Evolutionary conservation across 1,140 invertebrate genomes (phyloP), one percentile per base, ranked within the genome.

Genomic region (Mercenaria mercenaria): DNA sequence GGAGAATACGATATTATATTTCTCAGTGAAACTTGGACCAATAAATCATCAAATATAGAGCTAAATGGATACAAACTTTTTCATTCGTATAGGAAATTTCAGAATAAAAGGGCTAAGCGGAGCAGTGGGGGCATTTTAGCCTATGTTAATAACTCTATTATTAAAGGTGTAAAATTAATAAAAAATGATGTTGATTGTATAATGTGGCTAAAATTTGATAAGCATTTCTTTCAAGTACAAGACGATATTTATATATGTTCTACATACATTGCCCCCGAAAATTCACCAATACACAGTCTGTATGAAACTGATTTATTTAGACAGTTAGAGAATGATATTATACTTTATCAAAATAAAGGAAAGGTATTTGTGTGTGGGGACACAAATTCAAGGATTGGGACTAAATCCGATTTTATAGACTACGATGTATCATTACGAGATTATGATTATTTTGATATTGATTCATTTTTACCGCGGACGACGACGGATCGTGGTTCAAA

Each of bases 171-270:
- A 20, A 47, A 72, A 37, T n/a, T 74, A 6, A 47, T 74, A 37
- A 74, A 74, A 86, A 86, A 86, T 23, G 26, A 72, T 34, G 41
- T 20, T 11, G 83, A 86, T 76, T 52, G 39, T 37, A 13, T 86
- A 34, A 34, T 56, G 41, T 86, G 83, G 69, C 10, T 86, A 8
- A 86, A 86, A 32, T 67, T 86, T 29, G 69, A 86, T 76, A 74
- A 74, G 37, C 18, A 56, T 20, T 86, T 52, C 37, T 86, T 86
- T 76, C 47, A 74, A 11, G 20, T 69, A 8, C 20, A 74, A n/a
- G 20, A 56, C n/a, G 67, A 74, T 56, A 34, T 86, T 32, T 86
- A 69, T 67, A 41, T 83, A 20, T 43, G 34, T 47, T 43, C 41
- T 37, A 56, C n/a, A 52, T 86, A 74, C 43, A 74, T 74, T 32